Evolutionary conservation across 2,888 invertebrate species (phyloP).

Genomic region (Bhutanitis thaidina): DNA sequence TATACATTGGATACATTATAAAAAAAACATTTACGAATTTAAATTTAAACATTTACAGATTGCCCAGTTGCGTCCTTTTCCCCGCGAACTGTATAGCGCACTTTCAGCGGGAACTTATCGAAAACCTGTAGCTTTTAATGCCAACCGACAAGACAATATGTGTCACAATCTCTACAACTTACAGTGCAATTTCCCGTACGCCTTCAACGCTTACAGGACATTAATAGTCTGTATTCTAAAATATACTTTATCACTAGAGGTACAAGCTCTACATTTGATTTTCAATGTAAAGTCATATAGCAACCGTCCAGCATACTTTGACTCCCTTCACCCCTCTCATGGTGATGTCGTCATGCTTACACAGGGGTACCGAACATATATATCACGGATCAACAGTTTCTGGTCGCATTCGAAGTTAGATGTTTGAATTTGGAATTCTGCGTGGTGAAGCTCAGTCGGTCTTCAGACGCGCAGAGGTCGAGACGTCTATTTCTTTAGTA

Average conservation of each 20-base stretch:
- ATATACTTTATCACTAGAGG: background rate
- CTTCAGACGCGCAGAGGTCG: constrained; percentile 34
- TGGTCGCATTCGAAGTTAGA: constrained; percentile 39
- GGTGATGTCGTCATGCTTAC: constrained; percentile 31
- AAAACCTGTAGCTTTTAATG: constrained; percentile 68
- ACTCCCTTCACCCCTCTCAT: constrained; percentile 34
- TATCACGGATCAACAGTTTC: constrained; percentile 42
- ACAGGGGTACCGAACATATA: constrained; percentile 41
- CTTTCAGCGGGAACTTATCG: constrained; percentile 66
- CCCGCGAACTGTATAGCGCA: constrained; percentile 34
- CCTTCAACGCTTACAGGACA: constrained; percentile 10
- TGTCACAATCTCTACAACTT: constrained; percentile 12
- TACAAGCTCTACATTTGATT: constrained; percentile 17
- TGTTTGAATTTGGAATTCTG: constrained; percentile 35
- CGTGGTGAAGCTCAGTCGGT: constrained; percentile 36
- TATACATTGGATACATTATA: too few relatives aligned
- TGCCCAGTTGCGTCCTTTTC: constrained; percentile 33
- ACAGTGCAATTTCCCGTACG: constrained; percentile 16
- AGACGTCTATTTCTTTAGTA: constrained; percentile 23
- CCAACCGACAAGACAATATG: constrained; percentile 18
- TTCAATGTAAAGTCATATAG: constrained; percentile 37
- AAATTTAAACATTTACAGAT: too few relatives aligned
- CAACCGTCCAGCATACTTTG: constrained; percentile 34
- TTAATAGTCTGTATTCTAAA: constrained; percentile 1
- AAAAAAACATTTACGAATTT: too few relatives aligned